Percentiles rank a stretch among this genome's conserved stretches.
Conservation (phyloP, 2,797 vertebrate genomes). For the Xenops minutus region DNA sequence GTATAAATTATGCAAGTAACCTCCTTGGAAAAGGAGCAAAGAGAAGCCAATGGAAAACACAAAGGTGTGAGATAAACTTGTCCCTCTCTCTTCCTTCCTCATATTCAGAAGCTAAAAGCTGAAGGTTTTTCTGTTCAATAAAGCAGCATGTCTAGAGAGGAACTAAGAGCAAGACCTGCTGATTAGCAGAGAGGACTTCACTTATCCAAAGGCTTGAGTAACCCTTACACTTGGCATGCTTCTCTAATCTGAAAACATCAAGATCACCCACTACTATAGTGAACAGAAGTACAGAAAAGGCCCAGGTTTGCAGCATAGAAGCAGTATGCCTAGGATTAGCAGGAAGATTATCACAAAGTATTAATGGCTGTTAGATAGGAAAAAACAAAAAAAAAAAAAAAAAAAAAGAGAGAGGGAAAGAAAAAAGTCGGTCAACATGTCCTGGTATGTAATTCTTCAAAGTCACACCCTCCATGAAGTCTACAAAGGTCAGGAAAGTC, state of each 20-base stretch:
- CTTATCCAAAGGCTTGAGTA: neutral
- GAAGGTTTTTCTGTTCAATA: neutral
- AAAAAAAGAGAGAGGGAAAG: neutral
- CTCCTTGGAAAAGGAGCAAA: neutral
- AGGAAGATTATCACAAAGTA: neutral
- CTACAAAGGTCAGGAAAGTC: conserved; percentile 1
- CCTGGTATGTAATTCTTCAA: neutral
- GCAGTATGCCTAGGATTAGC: neutral
- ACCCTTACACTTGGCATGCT: neutral
- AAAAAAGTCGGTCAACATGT: neutral
- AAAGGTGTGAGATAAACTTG: conserved; percentile 2
- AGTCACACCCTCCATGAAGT: neutral
- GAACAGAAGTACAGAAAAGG: neutral
- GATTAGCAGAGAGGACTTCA: neutral
- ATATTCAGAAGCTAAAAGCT: neutral
- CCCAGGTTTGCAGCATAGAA: neutral
- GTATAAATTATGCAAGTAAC: conserved; percentile 2
- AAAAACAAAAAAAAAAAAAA: neutral
- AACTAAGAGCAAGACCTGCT: neutral
- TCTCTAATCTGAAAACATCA: neutral
- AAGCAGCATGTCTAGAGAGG: neutral
- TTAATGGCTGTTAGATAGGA: neutral
- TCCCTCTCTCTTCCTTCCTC: neutral
- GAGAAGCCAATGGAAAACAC: neutral
- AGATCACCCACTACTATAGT: neutral